These are phyloP conservation scores for Seriola dumerili DNA, from an alignment of 2,113 vertebrate genomes.

Conservation along the genomic window DNA sequence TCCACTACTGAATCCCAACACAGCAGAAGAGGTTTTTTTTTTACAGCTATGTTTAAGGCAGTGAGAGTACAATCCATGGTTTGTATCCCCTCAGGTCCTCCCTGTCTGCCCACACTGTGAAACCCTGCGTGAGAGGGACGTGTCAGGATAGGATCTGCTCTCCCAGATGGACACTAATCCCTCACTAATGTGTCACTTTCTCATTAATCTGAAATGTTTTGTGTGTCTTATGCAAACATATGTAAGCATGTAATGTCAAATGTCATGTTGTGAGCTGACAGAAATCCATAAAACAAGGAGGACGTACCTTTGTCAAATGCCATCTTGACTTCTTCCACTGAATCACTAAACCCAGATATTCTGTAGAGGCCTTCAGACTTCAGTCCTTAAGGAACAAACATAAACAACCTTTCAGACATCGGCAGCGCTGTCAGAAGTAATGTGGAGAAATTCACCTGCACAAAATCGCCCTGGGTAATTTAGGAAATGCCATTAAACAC, in stretches of 20 bases:
- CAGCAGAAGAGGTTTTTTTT: constrained; percentile 23
- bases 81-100: constrained; percentile 30
- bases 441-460: constrained; percentile 45
- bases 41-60: constrained; percentile 51
- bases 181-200: constrained; percentile 67
- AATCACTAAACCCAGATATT: constrained; percentile 82
- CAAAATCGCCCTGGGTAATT: constrained; percentile 43
- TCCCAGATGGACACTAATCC: constrained; percentile 67
- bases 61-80: constrained; percentile 26
- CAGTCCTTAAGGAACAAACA: constrained; percentile 72
- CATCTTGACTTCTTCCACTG: constrained; percentile 79
- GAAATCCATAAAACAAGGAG: constrained; percentile 36
- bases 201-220: constrained; percentile 58
- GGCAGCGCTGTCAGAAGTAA: constrained; percentile 34
- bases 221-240: constrained; percentile 31
- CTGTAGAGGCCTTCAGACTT: constrained; percentile 82
- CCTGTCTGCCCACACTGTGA: constrained; percentile 44
- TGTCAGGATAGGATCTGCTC: constrained; percentile 34
- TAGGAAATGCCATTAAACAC: constrained; percentile 57
- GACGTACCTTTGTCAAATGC: constrained; percentile 78
- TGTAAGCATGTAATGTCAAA: constrained; percentile 17
- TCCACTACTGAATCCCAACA: constrained; percentile 61
- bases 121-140: constrained; percentile 47
- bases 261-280: constrained; percentile 15
- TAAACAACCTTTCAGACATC: constrained; percentile 49